These are phyloP conservation scores for Oncorhynchus masou DNA, from an alignment of 2,113 vertebrate genomes.

Conservation along the genomic window DNA sequence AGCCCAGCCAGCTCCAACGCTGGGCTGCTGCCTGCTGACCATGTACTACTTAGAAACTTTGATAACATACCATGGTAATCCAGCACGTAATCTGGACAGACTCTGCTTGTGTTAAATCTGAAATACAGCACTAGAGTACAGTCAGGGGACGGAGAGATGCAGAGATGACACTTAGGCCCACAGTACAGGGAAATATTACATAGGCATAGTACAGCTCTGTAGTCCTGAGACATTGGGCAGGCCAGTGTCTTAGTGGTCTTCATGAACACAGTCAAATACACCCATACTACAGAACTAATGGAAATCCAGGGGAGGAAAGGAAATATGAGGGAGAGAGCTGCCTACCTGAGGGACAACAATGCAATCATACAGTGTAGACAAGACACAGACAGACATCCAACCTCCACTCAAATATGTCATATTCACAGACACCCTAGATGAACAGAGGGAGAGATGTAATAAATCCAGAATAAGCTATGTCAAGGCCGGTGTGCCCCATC, in stretches of 20 bases:
- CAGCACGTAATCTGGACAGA: constrained; percentile 34
- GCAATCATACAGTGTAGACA: constrained; percentile 24
- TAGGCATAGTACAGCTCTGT: no score
- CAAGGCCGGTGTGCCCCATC: constrained; percentile 26
- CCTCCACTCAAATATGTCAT: constrained; percentile 15
- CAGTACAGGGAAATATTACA: not conserved
- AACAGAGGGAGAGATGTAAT: constrained; percentile 11
- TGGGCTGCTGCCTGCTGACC: constrained; percentile 24
- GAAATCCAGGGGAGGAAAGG: no score
- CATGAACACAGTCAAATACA: constrained; percentile 21
- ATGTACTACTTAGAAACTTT: constrained; percentile 14
- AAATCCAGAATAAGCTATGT: constrained; percentile 48
- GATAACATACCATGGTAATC: constrained; percentile 34
- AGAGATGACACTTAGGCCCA: not conserved
- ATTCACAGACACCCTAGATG: constrained; percentile 24
- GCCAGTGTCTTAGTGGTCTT: no score
- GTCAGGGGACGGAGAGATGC: not conserved
- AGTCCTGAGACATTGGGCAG: no score
- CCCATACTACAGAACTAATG: no score
- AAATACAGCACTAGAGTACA: not conserved
- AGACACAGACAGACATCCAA: constrained; percentile 12
- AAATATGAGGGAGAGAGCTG: no score
- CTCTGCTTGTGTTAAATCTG: constrained; percentile 19
- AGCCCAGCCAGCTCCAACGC: constrained; percentile 11
- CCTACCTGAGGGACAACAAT: constrained; percentile 8